Conservation (phyloP, 2,888 invertebrate genomes). For the Scaptomyza flava region DNA sequence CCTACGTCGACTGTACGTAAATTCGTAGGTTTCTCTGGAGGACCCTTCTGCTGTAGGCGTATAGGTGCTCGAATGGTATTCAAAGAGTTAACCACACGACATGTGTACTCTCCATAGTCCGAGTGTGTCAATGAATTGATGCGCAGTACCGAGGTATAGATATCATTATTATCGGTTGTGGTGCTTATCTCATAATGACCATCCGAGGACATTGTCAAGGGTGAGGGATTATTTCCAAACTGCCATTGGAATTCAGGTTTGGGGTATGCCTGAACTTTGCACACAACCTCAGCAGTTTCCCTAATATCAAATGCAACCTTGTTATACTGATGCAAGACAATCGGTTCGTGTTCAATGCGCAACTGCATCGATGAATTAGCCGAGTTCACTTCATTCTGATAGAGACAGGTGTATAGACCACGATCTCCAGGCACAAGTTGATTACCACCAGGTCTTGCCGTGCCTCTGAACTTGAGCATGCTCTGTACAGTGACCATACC, state of each 20-base stretch:
- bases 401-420: slow-evolving; percentile 94
- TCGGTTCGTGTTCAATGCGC: slow-evolving; percentile 95
- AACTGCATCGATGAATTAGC: slow-evolving; percentile 95
- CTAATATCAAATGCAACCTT: slow-evolving; percentile 94
- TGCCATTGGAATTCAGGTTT: slow-evolving; percentile 97
- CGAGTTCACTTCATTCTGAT: slow-evolving; percentile 95
- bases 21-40: slow-evolving; percentile 92
- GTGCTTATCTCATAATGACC: slow-evolving; percentile 94
- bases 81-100: slow-evolving; percentile 92
- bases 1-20: slow-evolving; percentile 90
- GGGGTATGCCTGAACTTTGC: slow-evolving; percentile 95
- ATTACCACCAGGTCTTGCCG: slow-evolving; percentile 90
- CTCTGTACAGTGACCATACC: slow-evolving; percentile 93
- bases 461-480: slow-evolving; percentile 91
- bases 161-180: slow-evolving; percentile 92
- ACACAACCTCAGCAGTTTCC: slow-evolving; percentile 94
- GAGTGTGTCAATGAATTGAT: slow-evolving; percentile 90
- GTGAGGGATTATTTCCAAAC: slow-evolving; percentile 90
- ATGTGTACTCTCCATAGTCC: slow-evolving; percentile 96
- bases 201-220: slow-evolving; percentile 91
- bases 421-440: slow-evolving; percentile 93
- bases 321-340: slow-evolving; percentile 92
- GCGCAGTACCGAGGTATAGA: slow-evolving; percentile 91
- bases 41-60: slow-evolving; percentile 92
- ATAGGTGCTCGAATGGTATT: slow-evolving; percentile 92